Conservation (phyloP, 2,797 vertebrate species). For the Poeciliopsis gracilis region DNA sequence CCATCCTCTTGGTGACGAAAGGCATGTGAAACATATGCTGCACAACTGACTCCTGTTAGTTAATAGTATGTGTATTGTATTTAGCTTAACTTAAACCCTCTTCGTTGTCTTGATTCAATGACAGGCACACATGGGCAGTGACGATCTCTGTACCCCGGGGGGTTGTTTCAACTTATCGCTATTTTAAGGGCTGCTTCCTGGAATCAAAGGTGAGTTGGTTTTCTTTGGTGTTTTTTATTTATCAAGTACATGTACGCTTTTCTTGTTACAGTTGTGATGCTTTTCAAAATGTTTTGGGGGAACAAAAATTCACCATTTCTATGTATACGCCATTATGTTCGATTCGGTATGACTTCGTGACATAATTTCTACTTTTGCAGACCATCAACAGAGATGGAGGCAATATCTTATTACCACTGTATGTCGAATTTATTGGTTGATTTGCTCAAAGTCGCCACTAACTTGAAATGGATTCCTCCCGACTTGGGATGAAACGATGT, state of each 20-base stretch:
- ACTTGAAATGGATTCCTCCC: not conserved
- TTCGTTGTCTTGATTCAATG: not conserved
- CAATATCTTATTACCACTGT: not conserved
- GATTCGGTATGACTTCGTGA: not conserved
- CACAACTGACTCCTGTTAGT: not conserved
- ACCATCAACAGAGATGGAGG: constrained; percentile 2
- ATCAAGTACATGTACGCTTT: not conserved
- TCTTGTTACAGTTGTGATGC: not conserved
- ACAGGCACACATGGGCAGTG: constrained; percentile 85
- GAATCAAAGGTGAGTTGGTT: constrained; percentile 87
- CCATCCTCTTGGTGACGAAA: constrained; percentile 67
- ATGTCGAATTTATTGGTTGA: not conserved
- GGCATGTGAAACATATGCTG: constrained; percentile 53
- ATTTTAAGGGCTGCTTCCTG: constrained; percentile 92
- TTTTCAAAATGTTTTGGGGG: not conserved
- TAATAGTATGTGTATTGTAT: not conserved
- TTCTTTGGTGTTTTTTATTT: not conserved
- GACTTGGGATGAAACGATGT: not conserved
- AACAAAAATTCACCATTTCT: not conserved
- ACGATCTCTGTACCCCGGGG: constrained; percentile 82
- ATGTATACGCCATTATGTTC: not conserved
- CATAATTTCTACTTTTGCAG: constrained; percentile 26
- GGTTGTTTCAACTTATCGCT: constrained; percentile 85
- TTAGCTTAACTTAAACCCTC: not conserved
- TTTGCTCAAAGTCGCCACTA: constrained; percentile 15